Base-by-base conservation (phyloP, 2,888 invertebrate species). In the Laothoe populi region DNA sequence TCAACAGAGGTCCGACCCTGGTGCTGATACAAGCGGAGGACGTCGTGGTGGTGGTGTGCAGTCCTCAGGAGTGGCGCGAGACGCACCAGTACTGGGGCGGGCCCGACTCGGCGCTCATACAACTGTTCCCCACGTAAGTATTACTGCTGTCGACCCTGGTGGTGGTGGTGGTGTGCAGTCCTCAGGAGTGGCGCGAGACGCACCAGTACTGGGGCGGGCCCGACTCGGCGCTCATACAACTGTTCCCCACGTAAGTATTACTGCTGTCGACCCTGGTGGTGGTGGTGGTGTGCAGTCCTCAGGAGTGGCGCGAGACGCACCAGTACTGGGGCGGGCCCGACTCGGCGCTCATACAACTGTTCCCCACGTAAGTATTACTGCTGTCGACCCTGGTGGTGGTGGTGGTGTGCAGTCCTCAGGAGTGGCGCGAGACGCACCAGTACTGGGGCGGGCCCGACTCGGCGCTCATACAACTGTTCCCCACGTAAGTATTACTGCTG, bases 171-270 rank as follows among this genome's bases (percentile, higher is more conserved):
- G 94, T 96, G 65, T n/a, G 95, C 31, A 90, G 95, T 10, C 95
- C 97, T 13, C 90, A 92, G 64, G 98, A 98, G 86, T 98, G 98
- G 98, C 95, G 95, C 71, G 98, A 97, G 84, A 95, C 96, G 4
- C 96, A 97, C 87, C 94, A 95, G 74, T 97, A 97, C 88, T 97
- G 96, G 94, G 98, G 98, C 46, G 94, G 95, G 3, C 94, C 96
- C 16, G 96, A 97, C 64, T 94, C 95, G 66, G 95, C 96, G 72
- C 94, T 97, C 48, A 89, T 98, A 63, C 97, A 97, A 83, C 85
- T 98, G 31, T 91, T 95, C 61, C 96, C 96, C 46, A 95, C 95
- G 94, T 96, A 85, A 87, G 94, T 86, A 42, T 42, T 95, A 0
- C 77, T 96, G 63, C 92, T 94, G 65, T 79, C 96, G 64, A 70